Conservation (phyloP, 2,113 vertebrate species). For the Elaphurus davidianus region DNA sequence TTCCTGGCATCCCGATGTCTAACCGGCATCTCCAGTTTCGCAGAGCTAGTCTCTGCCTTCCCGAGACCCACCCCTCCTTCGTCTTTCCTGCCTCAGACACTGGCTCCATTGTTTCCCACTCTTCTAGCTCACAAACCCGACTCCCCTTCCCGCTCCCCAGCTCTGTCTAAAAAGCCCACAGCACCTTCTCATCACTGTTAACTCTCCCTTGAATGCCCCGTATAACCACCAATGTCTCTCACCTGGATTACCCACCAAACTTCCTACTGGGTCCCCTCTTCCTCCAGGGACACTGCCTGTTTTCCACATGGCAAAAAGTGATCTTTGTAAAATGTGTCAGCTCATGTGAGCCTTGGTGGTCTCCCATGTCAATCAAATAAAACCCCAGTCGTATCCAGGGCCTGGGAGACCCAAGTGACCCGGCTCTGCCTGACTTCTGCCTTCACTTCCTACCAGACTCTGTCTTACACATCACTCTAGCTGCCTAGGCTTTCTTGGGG, state of each 20-base stretch:
- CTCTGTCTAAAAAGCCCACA: background rate
- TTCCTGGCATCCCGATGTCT: background rate
- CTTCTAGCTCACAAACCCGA: background rate
- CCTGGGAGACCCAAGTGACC: background rate
- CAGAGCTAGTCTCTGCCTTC: background rate
- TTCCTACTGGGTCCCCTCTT: background rate
- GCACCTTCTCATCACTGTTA: background rate
- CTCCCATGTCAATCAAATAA: background rate
- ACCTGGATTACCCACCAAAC: background rate
- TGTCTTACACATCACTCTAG: too few relatives aligned
- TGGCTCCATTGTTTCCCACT: background rate
- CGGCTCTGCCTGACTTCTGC: background rate
- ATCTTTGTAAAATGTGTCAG: background rate
- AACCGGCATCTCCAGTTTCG: background rate
- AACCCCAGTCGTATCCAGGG: too few relatives aligned
- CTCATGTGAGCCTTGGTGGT: background rate
- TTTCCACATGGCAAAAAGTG: accelerated
- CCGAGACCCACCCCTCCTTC: background rate
- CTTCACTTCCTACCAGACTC: background rate
- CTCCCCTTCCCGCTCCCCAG: background rate
- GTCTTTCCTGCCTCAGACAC: background rate
- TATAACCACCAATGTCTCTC: too few relatives aligned
- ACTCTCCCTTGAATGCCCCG: accelerated
- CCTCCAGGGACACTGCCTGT: background rate
- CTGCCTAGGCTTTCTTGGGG: background rate